Conservation (phyloP, 2,888 invertebrate species). For the Epistrophe eligans region DNA sequence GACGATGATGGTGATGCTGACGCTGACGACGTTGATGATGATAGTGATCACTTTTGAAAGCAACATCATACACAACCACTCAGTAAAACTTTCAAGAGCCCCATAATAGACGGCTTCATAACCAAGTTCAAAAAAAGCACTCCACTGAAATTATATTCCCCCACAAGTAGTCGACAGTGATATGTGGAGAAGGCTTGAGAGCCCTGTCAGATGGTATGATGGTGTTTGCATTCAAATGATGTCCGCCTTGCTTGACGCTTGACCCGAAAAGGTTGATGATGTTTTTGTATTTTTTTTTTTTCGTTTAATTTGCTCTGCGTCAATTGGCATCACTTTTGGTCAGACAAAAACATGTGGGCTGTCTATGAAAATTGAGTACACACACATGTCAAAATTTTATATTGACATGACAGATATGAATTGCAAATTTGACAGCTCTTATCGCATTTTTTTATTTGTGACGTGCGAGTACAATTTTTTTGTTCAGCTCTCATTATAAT, state of each 20-base stretch:
- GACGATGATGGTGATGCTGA: conserved; percentile 26
- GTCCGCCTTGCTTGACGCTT: conserved; percentile 69
- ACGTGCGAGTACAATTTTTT: background rate
- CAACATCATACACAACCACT: conserved; percentile 68
- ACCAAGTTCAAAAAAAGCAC: conserved; percentile 57
- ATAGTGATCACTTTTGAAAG: conserved; percentile 61
- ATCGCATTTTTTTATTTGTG: conserved; percentile 1
- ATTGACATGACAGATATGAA: conserved; percentile 54
- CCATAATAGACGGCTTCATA: conserved; percentile 66
- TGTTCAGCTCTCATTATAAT: background rate
- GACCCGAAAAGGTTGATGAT: conserved; percentile 70
- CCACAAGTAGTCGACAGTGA: conserved; percentile 49
- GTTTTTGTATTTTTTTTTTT: conserved; percentile 9
- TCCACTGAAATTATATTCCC: conserved; percentile 30
- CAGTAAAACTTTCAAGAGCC: conserved; percentile 62
- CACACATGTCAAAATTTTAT: conserved; percentile 62
- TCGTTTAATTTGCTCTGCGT: conserved; percentile 37
- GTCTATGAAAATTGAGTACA: conserved; percentile 58
- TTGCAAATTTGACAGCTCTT: conserved; percentile 19
- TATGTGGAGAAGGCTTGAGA: conserved; percentile 59
- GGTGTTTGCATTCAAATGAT: conserved; percentile 50
- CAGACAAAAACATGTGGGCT: conserved; percentile 37
- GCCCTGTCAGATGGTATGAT: conserved; percentile 12
- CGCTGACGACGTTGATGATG: conserved; percentile 43
- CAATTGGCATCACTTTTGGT: conserved; percentile 71